Base-by-base conservation (phyloP, 2,888 invertebrate genomes). In the Ormyrus nitidulus region DNA sequence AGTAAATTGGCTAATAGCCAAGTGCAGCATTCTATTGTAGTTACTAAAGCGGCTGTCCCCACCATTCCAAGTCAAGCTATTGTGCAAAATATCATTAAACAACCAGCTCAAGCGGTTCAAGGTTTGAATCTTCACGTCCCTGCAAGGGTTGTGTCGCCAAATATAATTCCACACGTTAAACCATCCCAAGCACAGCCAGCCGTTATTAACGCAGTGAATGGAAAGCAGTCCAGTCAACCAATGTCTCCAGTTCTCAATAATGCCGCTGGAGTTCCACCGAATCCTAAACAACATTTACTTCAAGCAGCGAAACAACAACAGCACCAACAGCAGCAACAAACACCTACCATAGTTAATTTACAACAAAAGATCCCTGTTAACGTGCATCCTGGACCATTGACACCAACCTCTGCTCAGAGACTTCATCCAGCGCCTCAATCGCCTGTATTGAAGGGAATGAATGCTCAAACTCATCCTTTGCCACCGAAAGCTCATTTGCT, bases 201-300 rank as follows among this genome's bases (percentile, higher is more conserved):
- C 1, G 84, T 85, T 34, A 83, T 85, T 13, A 83, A 78, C 6
- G 80, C 84, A 5, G 77, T 86, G 0, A 87, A 86, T 51, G 86
- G 86, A 0, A 89, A 90, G 73, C 88, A 85, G 64, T 19, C 19
- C 19, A 88, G 87, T 11, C 89, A 89, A 61, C 89, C 90, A 0
- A 89, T 90, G 87, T 90, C 90, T 0, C 90, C 90, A 1, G 89
- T 90, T 5, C 84, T 89, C 5, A 90, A 86, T 72, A 80, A 78
- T 5, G 19, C 19, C 19, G 84, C 87, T 1, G 89, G 88, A 0
- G 85, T 85, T 5, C 87, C 90, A 6, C 89, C 90, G 8, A 91
- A 91, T 86, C 91, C 91, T 0, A 91, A 91, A 70, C 91, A 92
- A 82, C 91, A 91, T 77, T 91, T 92, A 49, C 84, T 92, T 11